Evolutionary conservation across 2,113 vertebrate genomes (phyloP).

Genomic region (Lamprologus speciosus): DNA sequence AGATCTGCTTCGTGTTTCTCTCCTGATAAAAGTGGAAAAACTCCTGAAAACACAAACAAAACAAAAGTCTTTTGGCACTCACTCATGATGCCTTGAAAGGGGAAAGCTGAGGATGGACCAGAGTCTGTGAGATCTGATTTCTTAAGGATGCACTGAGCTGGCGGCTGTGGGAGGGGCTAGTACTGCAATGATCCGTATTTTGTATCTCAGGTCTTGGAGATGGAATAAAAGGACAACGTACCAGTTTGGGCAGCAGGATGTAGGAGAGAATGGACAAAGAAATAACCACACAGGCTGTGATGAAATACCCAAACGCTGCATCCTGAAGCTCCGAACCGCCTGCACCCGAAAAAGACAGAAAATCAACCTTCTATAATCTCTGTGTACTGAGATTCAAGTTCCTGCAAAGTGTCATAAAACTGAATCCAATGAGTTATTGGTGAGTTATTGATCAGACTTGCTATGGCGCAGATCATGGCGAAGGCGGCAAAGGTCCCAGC

Average conservation of each 20-base stretch:
- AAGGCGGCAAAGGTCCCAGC: constrained; percentile 82
- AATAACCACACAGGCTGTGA: constrained; percentile 81
- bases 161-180: neutral
- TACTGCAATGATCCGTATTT: neutral
- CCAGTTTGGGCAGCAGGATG: constrained; percentile 77
- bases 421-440: neutral
- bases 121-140: neutral
- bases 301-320: constrained; percentile 87
- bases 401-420: neutral
- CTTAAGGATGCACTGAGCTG: neutral
- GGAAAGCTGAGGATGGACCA: neutral
- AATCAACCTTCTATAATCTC: neutral
- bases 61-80: neutral
- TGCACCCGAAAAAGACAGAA: constrained; percentile 17
- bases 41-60: constrained; percentile 59
- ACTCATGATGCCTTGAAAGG: neutral
- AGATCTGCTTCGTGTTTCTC: constrained; percentile 39
- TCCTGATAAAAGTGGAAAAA: constrained; percentile 81
- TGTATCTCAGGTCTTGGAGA: neutral
- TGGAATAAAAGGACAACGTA: constrained; percentile 38
- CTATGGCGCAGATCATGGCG: constrained; percentile 84
- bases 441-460: constrained; percentile 70
- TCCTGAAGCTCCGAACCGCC: constrained; percentile 75
- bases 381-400: neutral
- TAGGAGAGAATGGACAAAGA: constrained; percentile 76